Conservation (phyloP, 2,888 invertebrate species). For the Spatulosminthurus flaviceps region DNA sequence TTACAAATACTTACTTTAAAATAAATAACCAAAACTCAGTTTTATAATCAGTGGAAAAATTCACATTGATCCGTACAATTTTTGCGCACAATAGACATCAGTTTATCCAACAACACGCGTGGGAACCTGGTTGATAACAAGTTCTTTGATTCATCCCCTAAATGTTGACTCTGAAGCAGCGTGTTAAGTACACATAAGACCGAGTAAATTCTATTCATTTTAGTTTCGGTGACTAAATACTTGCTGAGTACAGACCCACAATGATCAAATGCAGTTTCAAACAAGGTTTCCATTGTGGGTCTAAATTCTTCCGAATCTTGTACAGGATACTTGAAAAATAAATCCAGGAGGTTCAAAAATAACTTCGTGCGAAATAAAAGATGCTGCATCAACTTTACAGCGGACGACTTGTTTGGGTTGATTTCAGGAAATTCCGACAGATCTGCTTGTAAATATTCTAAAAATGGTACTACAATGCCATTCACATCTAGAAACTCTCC, state of each 20-base stretch:
- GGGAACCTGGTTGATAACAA: conserved; percentile 51
- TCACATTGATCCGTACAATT: not conserved
- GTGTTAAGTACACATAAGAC: conserved; percentile 40
- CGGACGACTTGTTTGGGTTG: conserved; percentile 30
- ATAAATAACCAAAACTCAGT: too few species aligned
- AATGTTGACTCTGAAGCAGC: conserved; percentile 44
- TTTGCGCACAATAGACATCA: conserved; percentile 51
- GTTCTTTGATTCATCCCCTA: conserved; percentile 47
- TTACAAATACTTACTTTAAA: too few species aligned
- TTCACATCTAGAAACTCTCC: not conserved
- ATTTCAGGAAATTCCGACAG: conserved; percentile 43
- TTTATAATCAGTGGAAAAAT: too few species aligned
- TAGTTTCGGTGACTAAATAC: conserved; percentile 18
- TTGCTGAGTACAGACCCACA: not conserved
- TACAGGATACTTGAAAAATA: not conserved
- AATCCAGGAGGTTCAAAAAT: conserved; percentile 31
- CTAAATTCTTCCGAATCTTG: conserved; percentile 41
- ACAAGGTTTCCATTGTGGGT: conserved; percentile 48
- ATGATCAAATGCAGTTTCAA: conserved; percentile 43
- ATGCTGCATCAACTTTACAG: conserved; percentile 45
- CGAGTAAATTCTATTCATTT: conserved; percentile 39
- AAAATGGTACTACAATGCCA: not conserved
- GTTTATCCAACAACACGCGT: conserved; percentile 39
- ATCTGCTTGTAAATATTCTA: conserved; percentile 46
- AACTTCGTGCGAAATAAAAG: conserved; percentile 46